These are phyloP conservation scores for Eueides isabella DNA, from an alignment of 1,140 invertebrate genomes.

Conservation along the genomic window DNA sequence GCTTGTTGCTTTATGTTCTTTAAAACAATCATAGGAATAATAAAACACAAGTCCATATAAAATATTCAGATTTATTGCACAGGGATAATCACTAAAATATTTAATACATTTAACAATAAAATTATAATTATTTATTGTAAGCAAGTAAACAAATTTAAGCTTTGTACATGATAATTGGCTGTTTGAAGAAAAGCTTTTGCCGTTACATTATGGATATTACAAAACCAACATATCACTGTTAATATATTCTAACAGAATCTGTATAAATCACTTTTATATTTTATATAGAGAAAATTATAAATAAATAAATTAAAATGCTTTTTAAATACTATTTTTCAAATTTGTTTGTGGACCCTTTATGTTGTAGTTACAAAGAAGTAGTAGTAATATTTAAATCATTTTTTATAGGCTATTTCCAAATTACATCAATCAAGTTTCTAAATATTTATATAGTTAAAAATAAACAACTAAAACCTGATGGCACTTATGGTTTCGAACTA, in stretches of 20 bases:
- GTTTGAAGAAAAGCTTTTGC: neutral
- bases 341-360: neutral
- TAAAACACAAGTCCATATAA: conserved; percentile 47
- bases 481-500: conserved; percentile 9
- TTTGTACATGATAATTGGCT: conserved; percentile 18
- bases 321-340: neutral
- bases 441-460: neutral
- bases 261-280: neutral
- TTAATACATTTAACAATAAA: conserved; percentile 48
- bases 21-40: conserved; percentile 21
- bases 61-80: conserved; percentile 69
- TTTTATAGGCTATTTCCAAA: neutral
- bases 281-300: neutral
- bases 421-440: neutral
- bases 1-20: no score
- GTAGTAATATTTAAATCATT: neutral
- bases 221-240: neutral
- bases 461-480: neutral
- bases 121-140: conserved; percentile 23
- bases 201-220: neutral
- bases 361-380: neutral
- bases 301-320: neutral
- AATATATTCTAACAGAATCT: neutral
- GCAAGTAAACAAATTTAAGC: conserved; percentile 21
- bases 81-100: conserved; percentile 60